Base-by-base conservation (phyloP, 2,113 vertebrate species). In the Mungos mungo region DNA sequence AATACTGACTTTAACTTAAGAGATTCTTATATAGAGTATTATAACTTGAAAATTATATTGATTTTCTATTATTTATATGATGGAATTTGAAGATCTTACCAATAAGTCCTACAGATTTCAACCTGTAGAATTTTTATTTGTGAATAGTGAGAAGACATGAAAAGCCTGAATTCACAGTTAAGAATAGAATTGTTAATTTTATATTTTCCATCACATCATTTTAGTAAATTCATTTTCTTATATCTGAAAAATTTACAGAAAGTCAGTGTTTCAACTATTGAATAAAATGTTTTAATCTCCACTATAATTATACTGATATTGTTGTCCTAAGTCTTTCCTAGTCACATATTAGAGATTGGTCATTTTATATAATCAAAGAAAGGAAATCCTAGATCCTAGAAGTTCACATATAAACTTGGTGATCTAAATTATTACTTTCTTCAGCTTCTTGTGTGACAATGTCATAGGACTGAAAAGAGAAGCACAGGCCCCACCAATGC, bases 111-210 rank as follows among this genome's bases (percentile, higher is more conserved):
- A 92, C 71, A 85, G 95, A 90, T 96, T 98, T 98, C 93, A 96
- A 98, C 96, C 95, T 93, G 80, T 47, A 96, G 66, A 97, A 89
- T 95, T 96, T 95, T 38, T 60, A 80, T 97, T 96, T 95, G 29
- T 47, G 84, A 97, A 97, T 68, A 95, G 57, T 97, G 93, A 97
- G 96, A 82, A 18, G 96, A 97, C 84, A 98, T 38, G 76, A 97
- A 96, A 98, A 98, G 86, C 97, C 52, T 92, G 35, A 89, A 88
- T 93, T 95, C 93, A 96, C 14, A 83, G 38, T 95, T 95, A 87
- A 93, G 21, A 35, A 52, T 97, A 84, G 95, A 98, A 94, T 97
- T 96, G 88, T 98, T 98, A 97, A 93, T 97, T 97, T 98, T 94
- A 69, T 91, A 45, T 45, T 94, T 96, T 97, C 88, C 89, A 88